Base-by-base conservation (phyloP, 2,797 vertebrate genomes). In the Macroramphosus scolopax region DNA sequence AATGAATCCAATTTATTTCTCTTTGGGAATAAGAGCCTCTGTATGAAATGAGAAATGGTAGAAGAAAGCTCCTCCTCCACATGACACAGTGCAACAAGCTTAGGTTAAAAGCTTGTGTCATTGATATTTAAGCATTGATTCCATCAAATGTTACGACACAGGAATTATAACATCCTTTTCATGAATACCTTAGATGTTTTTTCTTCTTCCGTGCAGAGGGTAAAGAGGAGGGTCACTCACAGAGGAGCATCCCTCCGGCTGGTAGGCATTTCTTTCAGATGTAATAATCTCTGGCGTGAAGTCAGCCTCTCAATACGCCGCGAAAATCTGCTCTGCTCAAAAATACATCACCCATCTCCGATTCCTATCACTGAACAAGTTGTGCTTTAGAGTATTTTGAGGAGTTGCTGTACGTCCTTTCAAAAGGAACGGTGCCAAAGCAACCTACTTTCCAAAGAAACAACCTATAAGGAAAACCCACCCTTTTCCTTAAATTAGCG, bases 371-470 rank as follows among this genome's bases (percentile, higher is more conserved):
- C 25, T 24, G 10, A 45, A 15, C 31, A 20, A 24, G 37, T 32
- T 22, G 13, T 17, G 22, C 22, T 41, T 44, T 1, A 22, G 4
- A 13, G 28, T 38, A n/a, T 11, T 22, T 25, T 36, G 20, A 33
- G 36, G 36, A 17, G 33, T 17, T 17, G 6, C 14, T 3, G 20
- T 54, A 1, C 45, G 25, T 35, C 65, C 5, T 34, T 11, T 25
- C 13, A 6, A 41, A 24, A 26, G 25, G 30, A 32, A n/a, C 12
- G 5, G 11, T 11, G 4, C 11, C 11, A 12, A 42, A 22, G 9
- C 49, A 51, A 65, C 47, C 48, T 37, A 49, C 59, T 50, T 75
- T 69, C 29, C 56, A 2, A 5, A 51, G 48, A 54, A 55, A 50
- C 29, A 18, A 30, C 47, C 22, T 42, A 33, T 14, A 17, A 41